Evolutionary conservation across 2,888 invertebrate species (phyloP), one percentile per base, ranked within the genome.

Genomic region (Pandemis heparana): DNA sequence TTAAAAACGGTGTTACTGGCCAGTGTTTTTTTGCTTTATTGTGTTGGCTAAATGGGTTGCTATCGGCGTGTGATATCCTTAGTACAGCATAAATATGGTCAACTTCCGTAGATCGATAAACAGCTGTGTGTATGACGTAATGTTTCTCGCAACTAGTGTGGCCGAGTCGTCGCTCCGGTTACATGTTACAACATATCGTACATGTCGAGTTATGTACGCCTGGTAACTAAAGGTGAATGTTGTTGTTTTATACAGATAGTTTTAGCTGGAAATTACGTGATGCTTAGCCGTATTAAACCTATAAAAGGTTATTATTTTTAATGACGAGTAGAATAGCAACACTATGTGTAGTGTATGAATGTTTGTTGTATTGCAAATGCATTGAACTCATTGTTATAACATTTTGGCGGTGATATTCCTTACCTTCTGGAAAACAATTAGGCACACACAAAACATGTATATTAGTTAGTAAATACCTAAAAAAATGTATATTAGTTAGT

Each of bases 31-130:
- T 38, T 32, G 1, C 3, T 48, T 69, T 41, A 41, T 62, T 32
- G 16, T 53, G 23, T 56, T 23, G 56, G 18, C 56, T 56, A 18
- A 18, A 56, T 56, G 18, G 56, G 23, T 56, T 56, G 56, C 5
- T 16, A 53, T 53, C 18, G 18, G 18, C 18, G n/a, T 48, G 48
- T 53, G n/a, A 6, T 53, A 18, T 53, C 53, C 53, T 7, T 48
- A 48, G 23, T 10, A 23, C 23, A 62, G 77, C 84, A 86, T 87
- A 85, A 87, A 80, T 78, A 75, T 76, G 77, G 70, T 81, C 51
- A 75, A 83, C 84, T 85, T 89, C 87, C 88, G 83, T 70, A 77
- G 76, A 76, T 75, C 76, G 84, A 87, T 87, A 87, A 85, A 86
- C 85, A 89, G 85, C 85, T 86, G 87, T 81, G 78, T 68, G 56